phyloP scores from a whole-genome alignment of 2,797 vertebrate genomes.

The Sebastes dallii region DNA sequence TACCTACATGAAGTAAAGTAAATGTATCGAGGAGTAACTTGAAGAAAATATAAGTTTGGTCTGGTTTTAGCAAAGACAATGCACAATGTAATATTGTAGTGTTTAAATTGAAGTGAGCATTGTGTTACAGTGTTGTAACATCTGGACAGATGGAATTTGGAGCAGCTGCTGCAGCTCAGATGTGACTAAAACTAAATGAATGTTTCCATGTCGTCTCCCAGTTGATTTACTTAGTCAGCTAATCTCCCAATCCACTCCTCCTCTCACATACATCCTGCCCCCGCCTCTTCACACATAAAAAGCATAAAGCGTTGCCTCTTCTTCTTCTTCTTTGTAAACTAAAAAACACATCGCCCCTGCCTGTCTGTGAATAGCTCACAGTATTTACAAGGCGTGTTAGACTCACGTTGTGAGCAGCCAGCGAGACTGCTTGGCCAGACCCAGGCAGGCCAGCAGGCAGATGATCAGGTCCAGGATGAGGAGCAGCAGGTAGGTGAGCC shows the following conservation, averaged over 20 bases:
- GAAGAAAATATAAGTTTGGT: background rate
- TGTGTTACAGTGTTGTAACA: background rate
- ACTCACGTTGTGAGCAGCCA: slow-evolving; percentile 94
- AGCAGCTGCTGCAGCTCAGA: slow-evolving; percentile 12
- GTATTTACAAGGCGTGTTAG: background rate
- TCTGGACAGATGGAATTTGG: background rate
- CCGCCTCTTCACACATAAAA: background rate
- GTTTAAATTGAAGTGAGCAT: background rate
- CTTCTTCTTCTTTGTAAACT: background rate
- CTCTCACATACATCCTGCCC: background rate
- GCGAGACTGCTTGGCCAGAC: slow-evolving; percentile 91
- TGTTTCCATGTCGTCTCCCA: background rate
- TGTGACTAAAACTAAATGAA: background rate
- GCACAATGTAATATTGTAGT: background rate
- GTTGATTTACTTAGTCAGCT: slow-evolving; percentile 8
- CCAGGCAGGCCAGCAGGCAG: slow-evolving; percentile 93
- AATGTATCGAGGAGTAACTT: background rate
- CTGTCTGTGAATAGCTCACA: background rate
- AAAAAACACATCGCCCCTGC: background rate
- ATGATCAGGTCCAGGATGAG: slow-evolving; percentile 92
- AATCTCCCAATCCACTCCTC: background rate
- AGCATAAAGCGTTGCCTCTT: background rate
- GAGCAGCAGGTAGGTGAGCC: slow-evolving; percentile 93
- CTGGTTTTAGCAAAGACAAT: background rate
- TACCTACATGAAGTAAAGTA: background rate